phyloP scores from a whole-genome alignment of 2,113 vertebrate species.

The Coracopsis vasa region DNA sequence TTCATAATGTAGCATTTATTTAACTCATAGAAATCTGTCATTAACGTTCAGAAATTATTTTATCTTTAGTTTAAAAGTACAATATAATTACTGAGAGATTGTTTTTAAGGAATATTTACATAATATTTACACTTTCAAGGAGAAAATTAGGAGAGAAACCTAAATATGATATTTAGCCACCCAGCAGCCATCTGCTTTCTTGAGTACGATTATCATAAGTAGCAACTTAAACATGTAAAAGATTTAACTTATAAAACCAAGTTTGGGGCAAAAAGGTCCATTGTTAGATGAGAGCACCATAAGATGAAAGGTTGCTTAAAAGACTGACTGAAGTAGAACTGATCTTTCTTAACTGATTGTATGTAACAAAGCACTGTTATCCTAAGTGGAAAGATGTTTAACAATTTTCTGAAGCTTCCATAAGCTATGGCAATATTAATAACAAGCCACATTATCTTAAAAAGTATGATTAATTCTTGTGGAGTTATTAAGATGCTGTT shows the following conservation, averaged over 20 bases:
- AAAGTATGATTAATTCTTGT: not conserved
- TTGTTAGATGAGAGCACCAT: not conserved
- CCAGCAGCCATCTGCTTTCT: not conserved
- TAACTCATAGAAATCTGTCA: not conserved
- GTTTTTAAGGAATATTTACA: not conserved
- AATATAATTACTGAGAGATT: not conserved
- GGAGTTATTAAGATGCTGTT: not conserved
- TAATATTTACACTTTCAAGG: not conserved
- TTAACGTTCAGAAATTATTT: not conserved
- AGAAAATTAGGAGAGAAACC: not conserved
- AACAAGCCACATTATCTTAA: not conserved
- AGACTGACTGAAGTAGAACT: not conserved
- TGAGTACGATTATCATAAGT: not conserved
- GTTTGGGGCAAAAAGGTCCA: not conserved
- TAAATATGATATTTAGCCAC: not conserved
- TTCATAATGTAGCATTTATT: not conserved
- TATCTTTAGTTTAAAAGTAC: not conserved
- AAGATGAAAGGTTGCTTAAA: not conserved
- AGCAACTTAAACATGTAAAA: not conserved
- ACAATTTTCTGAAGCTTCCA: not conserved
- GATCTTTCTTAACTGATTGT: not conserved
- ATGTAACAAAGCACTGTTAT: not conserved
- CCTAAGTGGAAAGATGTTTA: not conserved
- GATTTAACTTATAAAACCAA: not conserved
- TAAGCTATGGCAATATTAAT: not conserved